Evolutionary conservation across 2,113 vertebrate genomes (phyloP).

Genomic region (Muscicapa adusta): DNA sequence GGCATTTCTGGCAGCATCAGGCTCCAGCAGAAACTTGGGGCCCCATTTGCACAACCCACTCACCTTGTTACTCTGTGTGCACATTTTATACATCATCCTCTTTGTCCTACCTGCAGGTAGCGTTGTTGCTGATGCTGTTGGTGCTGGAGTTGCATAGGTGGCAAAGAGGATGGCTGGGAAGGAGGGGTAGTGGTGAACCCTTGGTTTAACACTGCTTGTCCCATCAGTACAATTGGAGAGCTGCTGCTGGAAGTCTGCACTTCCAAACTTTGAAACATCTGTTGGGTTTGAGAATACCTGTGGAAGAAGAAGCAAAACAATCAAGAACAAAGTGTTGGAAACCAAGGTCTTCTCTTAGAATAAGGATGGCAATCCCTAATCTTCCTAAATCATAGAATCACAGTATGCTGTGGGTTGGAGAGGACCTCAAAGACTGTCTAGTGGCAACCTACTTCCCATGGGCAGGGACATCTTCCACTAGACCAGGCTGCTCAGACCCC

Average conservation of each 20-base stretch:
- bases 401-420: not conserved
- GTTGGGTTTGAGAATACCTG: slow-evolving; percentile 73
- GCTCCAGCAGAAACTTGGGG: not conserved
- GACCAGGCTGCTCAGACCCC: not conserved
- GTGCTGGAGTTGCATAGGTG: slow-evolving; percentile 71
- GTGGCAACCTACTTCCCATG: not conserved
- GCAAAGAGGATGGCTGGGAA: slow-evolving; percentile 66
- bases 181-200: slow-evolving; percentile 64
- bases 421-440: not conserved
- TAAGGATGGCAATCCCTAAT: not conserved
- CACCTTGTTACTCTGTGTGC: not conserved
- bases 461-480: not conserved
- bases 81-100: not conserved
- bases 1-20: not conserved
- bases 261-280: slow-evolving; percentile 66
- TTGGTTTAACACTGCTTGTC: slow-evolving; percentile 73
- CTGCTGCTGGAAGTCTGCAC: slow-evolving; percentile 65
- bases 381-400: not conserved
- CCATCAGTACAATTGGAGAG: slow-evolving; percentile 73
- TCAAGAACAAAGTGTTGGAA: not conserved
- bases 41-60: not conserved
- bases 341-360: not conserved
- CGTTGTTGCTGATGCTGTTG: slow-evolving; percentile 68
- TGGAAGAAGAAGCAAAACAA: not conserved
- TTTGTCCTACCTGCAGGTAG: slow-evolving; percentile 74